Evolutionary conservation across 2,797 vertebrate species (phyloP).

Genomic region (Rhincodon typus): DNA sequence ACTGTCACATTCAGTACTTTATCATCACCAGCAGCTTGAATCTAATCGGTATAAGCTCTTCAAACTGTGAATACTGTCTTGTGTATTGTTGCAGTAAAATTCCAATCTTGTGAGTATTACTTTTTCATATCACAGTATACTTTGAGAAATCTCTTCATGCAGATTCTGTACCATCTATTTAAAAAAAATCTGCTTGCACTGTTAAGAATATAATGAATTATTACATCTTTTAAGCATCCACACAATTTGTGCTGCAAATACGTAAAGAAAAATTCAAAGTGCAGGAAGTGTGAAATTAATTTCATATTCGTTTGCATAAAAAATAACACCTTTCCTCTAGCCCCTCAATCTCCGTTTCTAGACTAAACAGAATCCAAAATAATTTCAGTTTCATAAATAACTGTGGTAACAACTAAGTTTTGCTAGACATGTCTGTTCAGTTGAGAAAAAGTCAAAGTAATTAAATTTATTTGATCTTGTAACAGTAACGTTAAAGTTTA

Average conservation of each 20-base stretch:
- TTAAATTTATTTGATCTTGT: not conserved
- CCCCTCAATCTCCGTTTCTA: not conserved
- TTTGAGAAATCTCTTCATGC: not conserved
- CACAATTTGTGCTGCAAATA: no score
- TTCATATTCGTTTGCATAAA: not conserved
- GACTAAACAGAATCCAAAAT: not conserved
- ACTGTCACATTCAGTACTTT: not conserved
- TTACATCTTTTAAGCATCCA: not conserved
- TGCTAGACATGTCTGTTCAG: not conserved
- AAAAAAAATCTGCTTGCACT: not conserved
- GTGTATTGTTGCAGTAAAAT: constrained; percentile 1
- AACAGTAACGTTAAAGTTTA: not conserved
- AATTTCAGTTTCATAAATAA: not conserved
- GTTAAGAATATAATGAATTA: not conserved
- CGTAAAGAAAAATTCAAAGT: no score
- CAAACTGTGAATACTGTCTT: not conserved
- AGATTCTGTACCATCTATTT: not conserved
- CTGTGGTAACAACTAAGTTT: not conserved
- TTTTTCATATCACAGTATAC: not conserved
- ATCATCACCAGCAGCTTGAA: constrained; percentile 4
- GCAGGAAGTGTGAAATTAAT: not conserved
- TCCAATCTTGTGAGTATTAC: not conserved
- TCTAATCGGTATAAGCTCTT: constrained; percentile 10
- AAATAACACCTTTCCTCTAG: not conserved
- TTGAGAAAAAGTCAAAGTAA: not conserved